A percentile compares a stretch with the other conserved stretches of the same genome.
phyloP scores from a whole-genome alignment of 2,797 vertebrate genomes.

The Anabas testudineus region DNA sequence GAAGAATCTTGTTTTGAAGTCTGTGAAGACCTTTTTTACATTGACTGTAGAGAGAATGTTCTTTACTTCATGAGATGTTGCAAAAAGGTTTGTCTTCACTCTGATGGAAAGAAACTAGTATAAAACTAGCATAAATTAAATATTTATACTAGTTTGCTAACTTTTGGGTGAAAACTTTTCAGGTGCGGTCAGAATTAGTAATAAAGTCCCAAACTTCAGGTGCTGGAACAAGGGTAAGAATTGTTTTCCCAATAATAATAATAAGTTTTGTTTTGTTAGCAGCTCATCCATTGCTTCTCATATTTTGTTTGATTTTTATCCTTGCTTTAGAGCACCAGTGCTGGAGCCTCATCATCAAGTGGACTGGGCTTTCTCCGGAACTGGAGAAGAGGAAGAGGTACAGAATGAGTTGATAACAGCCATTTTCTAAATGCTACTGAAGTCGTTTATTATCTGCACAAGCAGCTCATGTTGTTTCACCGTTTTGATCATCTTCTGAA shows the following conservation, averaged over 20 bases:
- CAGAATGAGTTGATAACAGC: not conserved
- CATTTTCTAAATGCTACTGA: too few species aligned
- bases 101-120: too few species aligned
- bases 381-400: slow-evolving; percentile 57
- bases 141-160: not conserved
- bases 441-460: too few species aligned
- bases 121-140: too few species aligned
- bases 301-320: slow-evolving; percentile 2
- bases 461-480: too few species aligned
- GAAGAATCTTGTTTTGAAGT: too few species aligned
- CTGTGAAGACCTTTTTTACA: too few species aligned
- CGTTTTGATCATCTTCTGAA: too few species aligned
- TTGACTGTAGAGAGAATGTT: too few species aligned
- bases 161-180: slow-evolving; percentile 18
- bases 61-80: too few species aligned
- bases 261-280: not conserved
- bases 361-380: slow-evolving; percentile 37
- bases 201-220: slow-evolving; percentile 13
- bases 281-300: not conserved
- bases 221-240: slow-evolving; percentile 63
- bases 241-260: not conserved
- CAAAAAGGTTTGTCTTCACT: too few species aligned
- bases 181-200: slow-evolving; percentile 71
- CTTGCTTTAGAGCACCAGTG: slow-evolving; percentile 62
- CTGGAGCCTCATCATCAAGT: slow-evolving; percentile 54